Conservation (phyloP, 2,888 invertebrate genomes). For the Diarsia dahlii region DNA sequence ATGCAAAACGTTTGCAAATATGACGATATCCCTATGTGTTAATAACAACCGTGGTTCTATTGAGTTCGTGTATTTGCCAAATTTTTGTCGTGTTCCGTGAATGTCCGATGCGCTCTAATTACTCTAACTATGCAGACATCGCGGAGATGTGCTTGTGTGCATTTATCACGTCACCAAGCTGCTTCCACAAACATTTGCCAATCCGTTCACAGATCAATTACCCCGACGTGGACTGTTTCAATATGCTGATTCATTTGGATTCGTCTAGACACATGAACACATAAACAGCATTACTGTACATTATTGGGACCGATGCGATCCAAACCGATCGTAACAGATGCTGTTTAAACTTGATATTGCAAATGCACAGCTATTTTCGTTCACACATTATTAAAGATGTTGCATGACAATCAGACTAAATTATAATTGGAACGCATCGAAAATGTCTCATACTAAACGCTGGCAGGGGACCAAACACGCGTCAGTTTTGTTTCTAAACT, state of each 20-base stretch:
- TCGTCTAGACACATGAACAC: constrained; percentile 44
- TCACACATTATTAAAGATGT: constrained; percentile 60
- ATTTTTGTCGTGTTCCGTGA: constrained; percentile 33
- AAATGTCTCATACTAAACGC: constrained; percentile 78
- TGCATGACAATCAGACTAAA: constrained; percentile 63
- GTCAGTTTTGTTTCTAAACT: constrained; percentile 52
- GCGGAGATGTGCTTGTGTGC: not conserved
- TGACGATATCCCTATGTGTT: constrained; percentile 65
- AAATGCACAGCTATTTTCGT: constrained; percentile 59
- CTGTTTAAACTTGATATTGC: constrained; percentile 36
- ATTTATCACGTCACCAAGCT: constrained; percentile 23
- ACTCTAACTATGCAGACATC: constrained; percentile 25
- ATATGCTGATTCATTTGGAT: constrained; percentile 47
- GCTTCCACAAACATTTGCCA: constrained; percentile 45
- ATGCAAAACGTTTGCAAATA: constrained; percentile 74
- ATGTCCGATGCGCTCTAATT: constrained; percentile 34
- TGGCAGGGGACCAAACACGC: constrained; percentile 78
- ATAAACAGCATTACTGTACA: constrained; percentile 39
- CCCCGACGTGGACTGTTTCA: constrained; percentile 43
- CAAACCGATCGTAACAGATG: constrained; percentile 11
- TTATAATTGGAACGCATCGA: constrained; percentile 76
- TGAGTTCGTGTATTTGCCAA: constrained; percentile 50
- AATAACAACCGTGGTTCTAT: constrained; percentile 61
- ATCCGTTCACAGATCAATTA: constrained; percentile 53
- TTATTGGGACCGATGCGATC: constrained; percentile 16